Conservation (phyloP, 2,113 vertebrate genomes). For the Solenodon paradoxus region DNA sequence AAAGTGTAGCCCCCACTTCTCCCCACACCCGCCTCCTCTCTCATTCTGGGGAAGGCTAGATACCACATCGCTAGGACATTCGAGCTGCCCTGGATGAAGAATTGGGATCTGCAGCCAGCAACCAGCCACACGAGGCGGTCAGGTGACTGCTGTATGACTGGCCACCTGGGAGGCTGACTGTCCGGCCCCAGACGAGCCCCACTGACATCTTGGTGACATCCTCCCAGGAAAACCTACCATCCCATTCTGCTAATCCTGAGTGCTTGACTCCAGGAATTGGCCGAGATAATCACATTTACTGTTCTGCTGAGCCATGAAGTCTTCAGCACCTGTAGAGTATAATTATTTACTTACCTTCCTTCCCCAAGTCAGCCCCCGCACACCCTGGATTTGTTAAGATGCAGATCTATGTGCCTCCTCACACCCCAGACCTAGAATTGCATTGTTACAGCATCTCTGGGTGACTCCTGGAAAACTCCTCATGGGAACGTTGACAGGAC, state of each 20-base stretch:
- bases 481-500: too few species aligned
- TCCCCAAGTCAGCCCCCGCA: not conserved
- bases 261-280: not conserved
- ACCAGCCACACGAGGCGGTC: too few species aligned
- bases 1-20: not conserved
- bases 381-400: not conserved
- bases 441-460: rapidly evolving
- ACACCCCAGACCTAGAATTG: not conserved
- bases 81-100: not conserved
- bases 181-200: not conserved
- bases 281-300: not conserved
- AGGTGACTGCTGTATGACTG: too few species aligned
- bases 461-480: too few species aligned
- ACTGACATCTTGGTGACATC: not conserved
- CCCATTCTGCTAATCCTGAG: not conserved
- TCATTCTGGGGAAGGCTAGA: not conserved
- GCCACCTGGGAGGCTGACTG: not conserved
- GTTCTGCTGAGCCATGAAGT: not conserved
- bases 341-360: rapidly evolving
- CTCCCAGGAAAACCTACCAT: not conserved
- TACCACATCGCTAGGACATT: not conserved
- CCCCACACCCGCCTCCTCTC: rapidly evolving
- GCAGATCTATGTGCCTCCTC: rapidly evolving
- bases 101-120: too few species aligned
- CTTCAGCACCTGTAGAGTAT: not conserved